phyloP scores from a whole-genome alignment of 2,888 invertebrate genomes.

The Lasius platythorax region DNA sequence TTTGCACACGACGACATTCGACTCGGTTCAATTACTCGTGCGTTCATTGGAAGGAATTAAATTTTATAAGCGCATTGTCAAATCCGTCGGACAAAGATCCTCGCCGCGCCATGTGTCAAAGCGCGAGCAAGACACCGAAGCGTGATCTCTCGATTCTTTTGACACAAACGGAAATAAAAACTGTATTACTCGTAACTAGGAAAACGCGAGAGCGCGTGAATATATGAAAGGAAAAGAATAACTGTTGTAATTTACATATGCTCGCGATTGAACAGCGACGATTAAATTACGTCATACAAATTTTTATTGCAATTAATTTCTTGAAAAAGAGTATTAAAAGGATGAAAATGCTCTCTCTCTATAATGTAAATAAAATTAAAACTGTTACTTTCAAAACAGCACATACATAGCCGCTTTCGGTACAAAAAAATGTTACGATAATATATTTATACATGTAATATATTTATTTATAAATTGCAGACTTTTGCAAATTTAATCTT shows the following conservation, averaged over 20 bases:
- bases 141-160: constrained; percentile 10
- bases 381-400: background rate
- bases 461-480: background rate
- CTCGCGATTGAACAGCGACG: constrained; percentile 3
- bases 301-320: background rate
- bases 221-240: background rate
- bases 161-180: constrained; percentile 6
- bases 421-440: background rate
- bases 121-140: constrained; percentile 7
- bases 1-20: constrained; percentile 20
- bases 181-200: constrained; percentile 29
- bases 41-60: constrained; percentile 22
- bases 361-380: background rate
- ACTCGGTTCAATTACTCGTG: constrained; percentile 41
- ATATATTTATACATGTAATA: background rate
- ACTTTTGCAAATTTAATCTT: no score
- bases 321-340: background rate
- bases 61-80: constrained; percentile 38
- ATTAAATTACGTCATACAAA: constrained; percentile 15
- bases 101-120: background rate
- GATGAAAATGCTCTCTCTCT: background rate
- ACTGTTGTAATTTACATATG: background rate
- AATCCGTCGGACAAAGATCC: constrained; percentile 7
- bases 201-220: constrained; percentile 25
- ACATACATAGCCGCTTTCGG: background rate